A percentile compares a stretch with the other conserved stretches of the same genome.
phyloP scores from a whole-genome alignment of 2,113 vertebrate species.

The Periophthalmus modestus region DNA sequence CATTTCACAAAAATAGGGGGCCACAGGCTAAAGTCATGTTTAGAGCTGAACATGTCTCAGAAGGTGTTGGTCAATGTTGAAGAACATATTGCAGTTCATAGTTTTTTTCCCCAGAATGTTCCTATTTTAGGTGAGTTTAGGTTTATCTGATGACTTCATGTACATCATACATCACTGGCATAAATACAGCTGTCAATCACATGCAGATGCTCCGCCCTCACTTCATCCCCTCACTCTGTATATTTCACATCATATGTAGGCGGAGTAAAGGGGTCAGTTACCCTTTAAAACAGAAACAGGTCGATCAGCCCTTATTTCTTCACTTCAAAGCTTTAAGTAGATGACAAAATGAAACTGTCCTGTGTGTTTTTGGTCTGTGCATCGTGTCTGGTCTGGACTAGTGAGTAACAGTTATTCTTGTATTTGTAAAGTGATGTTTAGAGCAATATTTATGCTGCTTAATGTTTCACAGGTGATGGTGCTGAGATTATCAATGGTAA shows the following conservation, averaged over 20 bases:
- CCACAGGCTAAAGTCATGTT: neutral
- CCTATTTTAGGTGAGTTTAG: neutral
- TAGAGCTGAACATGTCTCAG: neutral
- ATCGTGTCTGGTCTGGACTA: constrained; percentile 14
- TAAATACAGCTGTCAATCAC: neutral
- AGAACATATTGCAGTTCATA: too few relatives aligned
- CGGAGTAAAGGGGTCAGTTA: neutral
- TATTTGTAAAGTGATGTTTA: neutral
- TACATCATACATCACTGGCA: neutral
- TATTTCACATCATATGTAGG: neutral
- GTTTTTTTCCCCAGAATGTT: neutral
- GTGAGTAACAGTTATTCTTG: constrained; percentile 41
- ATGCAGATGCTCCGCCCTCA: neutral
- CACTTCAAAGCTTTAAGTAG: neutral
- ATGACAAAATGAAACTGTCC: neutral
- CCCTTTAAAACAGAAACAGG: neutral
- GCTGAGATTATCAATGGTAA: constrained; percentile 62
- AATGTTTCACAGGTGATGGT: constrained; percentile 43
- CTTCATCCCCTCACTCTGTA: neutral
- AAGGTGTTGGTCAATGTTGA: neutral
- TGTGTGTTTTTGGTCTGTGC: neutral
- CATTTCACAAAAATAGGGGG: too few relatives aligned
- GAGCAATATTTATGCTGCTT: neutral
- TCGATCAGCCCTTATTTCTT: neutral
- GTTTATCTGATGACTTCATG: neutral